A percentile compares a stretch with the other conserved stretches of the same genome.
Evolutionary conservation across 2,888 invertebrate genomes (phyloP).

Genomic region (Melipona bicolor): DNA sequence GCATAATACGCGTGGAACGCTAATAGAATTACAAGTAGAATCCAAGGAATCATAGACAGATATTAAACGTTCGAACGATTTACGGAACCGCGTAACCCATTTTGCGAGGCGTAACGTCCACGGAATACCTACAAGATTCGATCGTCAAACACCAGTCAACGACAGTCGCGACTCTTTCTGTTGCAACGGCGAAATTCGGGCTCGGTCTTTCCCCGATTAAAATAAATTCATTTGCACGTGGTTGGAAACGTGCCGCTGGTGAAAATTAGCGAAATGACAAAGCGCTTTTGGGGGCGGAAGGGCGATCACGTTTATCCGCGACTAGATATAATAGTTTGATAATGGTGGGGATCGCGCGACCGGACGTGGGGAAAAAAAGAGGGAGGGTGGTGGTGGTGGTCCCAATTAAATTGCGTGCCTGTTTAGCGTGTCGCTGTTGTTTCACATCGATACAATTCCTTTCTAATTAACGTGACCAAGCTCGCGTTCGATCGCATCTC

Average conservation of each 20-base stretch:
- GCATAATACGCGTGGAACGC: not conserved
- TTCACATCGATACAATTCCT: not conserved
- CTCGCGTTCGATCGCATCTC: not conserved
- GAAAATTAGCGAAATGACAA: not conserved
- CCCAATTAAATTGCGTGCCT: not conserved
- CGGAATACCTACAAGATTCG: not conserved
- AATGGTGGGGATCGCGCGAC: not conserved
- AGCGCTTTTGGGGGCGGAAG: not conserved
- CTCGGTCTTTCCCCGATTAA: not conserved
- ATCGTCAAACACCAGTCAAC: not conserved
- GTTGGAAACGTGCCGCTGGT: not conserved
- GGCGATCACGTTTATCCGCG: not conserved
- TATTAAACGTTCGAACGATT: not conserved
- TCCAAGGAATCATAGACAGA: not conserved
- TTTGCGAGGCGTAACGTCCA: not conserved
- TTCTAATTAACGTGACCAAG: not conserved
- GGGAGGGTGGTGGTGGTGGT: too few relatives aligned
- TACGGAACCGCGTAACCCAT: too few relatives aligned
- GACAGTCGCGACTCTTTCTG: not conserved
- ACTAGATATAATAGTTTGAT: not conserved
- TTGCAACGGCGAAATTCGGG: not conserved
- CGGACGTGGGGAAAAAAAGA: not conserved
- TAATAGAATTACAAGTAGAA: not conserved
- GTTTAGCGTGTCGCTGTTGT: not conserved
- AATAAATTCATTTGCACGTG: not conserved